phyloP scores from a whole-genome alignment of 1,140 invertebrate genomes.

The Drosophila lowei region DNA sequence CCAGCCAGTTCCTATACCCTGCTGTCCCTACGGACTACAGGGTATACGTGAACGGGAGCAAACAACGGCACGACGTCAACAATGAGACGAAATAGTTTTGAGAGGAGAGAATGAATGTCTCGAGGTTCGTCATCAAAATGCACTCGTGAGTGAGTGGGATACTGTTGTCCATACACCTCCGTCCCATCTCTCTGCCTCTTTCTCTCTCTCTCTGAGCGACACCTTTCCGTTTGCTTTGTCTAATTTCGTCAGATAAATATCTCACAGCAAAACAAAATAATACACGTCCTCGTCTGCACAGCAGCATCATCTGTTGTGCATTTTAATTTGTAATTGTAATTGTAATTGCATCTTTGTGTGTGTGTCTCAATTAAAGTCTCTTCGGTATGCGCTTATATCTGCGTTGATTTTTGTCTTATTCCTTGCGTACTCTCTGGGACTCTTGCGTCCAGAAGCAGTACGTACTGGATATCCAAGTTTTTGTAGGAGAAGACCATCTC shows the following conservation, averaged over 20 bases:
- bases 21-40: neutral
- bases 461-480: no score
- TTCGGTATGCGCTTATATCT: neutral
- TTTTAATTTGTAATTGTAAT: constrained; percentile 61
- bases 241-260: constrained; percentile 38
- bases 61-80: constrained; percentile 20
- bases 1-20: neutral
- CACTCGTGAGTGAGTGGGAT: constrained; percentile 4
- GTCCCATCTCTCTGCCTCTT: neutral
- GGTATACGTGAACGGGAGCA: no score
- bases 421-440: no score
- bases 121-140: constrained; percentile 22
- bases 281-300: constrained; percentile 6
- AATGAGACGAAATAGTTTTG: constrained; percentile 15
- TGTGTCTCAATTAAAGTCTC: constrained; percentile 5
- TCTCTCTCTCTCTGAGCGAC: neutral
- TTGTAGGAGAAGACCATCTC: no score
- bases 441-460: no score
- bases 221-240: neutral
- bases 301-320: constrained; percentile 62
- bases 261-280: constrained; percentile 4
- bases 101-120: neutral
- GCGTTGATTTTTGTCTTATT: no score
- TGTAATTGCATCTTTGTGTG: constrained; percentile 40
- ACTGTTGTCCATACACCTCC: no score